Percentiles rank a stretch among this genome's conserved stretches.
These are phyloP conservation scores for Scelioninae gen. 2 DNA, from an alignment of 2,888 invertebrate genomes.

Conservation along the genomic window DNA sequence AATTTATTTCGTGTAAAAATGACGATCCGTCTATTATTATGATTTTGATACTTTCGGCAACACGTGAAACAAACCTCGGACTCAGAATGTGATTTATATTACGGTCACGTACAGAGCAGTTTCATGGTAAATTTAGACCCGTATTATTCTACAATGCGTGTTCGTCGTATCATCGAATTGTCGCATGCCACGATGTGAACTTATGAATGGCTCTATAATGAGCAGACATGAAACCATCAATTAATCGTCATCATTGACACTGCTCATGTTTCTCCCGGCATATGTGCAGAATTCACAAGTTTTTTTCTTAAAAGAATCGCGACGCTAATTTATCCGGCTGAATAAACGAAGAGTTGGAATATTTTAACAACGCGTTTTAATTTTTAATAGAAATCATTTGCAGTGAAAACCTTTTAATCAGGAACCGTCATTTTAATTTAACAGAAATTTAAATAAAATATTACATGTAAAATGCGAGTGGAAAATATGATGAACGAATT, in stretches of 20 bases:
- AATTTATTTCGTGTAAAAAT: background rate
- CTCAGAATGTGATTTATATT: conserved; percentile 52
- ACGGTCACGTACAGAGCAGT: conserved; percentile 58
- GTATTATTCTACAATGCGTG: conserved; percentile 59
- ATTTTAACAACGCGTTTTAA: background rate
- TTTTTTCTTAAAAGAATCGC: conserved; percentile 35
- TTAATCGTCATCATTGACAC: conserved; percentile 57
- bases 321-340: conserved; percentile 25
- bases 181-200: conserved; percentile 53
- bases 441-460: too few species aligned
- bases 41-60: conserved; percentile 19
- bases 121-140: conserved; percentile 59
- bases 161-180: conserved; percentile 54
- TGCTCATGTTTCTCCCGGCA: conserved; percentile 19
- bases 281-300: conserved; percentile 28
- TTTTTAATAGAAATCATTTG: too few species aligned
- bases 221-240: conserved; percentile 60
- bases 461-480: too few species aligned
- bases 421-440: too few species aligned
- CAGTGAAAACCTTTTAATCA: too few species aligned
- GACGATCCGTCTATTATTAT: conserved; percentile 2
- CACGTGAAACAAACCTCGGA: conserved; percentile 43
- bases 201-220: conserved; percentile 60
- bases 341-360: conserved; percentile 6
- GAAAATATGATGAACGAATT: too few species aligned